Base-by-base conservation (phyloP, 2,888 invertebrate species). In the Thereva nobilitata region DNA sequence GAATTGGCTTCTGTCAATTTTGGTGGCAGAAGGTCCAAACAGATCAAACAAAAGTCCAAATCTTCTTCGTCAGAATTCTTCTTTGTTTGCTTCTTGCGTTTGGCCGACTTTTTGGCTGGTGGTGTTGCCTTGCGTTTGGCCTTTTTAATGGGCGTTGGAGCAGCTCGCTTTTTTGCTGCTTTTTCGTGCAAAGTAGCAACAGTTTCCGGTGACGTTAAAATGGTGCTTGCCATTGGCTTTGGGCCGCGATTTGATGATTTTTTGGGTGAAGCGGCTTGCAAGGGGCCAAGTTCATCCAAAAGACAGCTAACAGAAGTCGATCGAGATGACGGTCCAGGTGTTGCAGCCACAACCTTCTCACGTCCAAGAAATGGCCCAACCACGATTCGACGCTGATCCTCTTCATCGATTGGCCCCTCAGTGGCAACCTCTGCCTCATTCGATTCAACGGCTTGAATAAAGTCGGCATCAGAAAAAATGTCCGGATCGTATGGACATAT, bases 401-500 rank as follows among this genome's bases (percentile, higher is more conserved):
- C 59, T 66, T 68, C 68, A 53, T 54, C 38, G 9, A 68, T 7
- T 3, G 4, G 10, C 38, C 7, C 35, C 8, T 68, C 68, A 12
- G 7, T 7, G 6, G 38, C 54, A 42, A n/a, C 23, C 23, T 23
- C 23, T 35, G 7, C 1, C 44, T 47, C 37, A 47, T 54, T 59
- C 47, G 40, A 40, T 12, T 64, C 64, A 35, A 52, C 57, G 23
- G 71, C 72, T 64, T 71, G 45, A 42, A 72, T 53, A 67, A 68
- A 72, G 53, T 72, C 72, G 37, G 63, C 45, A 37, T 70, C 70
- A 5, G 44, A 38, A 54, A 71, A 71, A 47, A 70, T 68, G 47
- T 71, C 52, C 4, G 69, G 69, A 50, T 72, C 54, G 56, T 55
- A 71, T 49, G 72, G 68, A 23, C 5, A 47, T 61, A 72, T 72